A percentile compares a stretch with the other conserved stretches of the same genome.
Conservation (phyloP, 1,140 invertebrate species). For the Zophobas morio region DNA sequence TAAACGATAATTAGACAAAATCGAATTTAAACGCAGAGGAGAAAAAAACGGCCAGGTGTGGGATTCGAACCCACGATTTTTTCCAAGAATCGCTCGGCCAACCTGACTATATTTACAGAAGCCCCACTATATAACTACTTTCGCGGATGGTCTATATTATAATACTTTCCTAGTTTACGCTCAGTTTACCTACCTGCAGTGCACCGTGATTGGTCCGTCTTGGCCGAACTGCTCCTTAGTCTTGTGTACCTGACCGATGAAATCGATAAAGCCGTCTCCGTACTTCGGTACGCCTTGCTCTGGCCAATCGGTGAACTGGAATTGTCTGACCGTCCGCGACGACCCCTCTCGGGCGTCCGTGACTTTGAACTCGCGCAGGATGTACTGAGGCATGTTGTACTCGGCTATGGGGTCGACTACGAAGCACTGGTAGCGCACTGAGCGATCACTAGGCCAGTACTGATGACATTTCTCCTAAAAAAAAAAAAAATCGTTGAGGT, state of each 20-base stretch:
- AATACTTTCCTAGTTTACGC: too few species aligned
- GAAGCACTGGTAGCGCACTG: conserved; percentile 95
- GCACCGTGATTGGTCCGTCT: conserved; percentile 98
- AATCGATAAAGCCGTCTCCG: conserved; percentile 98
- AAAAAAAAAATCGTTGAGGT: conserved; percentile 7
- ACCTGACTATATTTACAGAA: too few species aligned
- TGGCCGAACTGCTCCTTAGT: conserved; percentile 99
- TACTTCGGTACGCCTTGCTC: conserved; percentile 98
- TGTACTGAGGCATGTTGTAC: conserved; percentile 99
- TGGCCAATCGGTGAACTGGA: conserved; percentile 99
- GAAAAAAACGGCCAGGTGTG: too few species aligned
- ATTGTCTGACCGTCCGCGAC: conserved; percentile 96
- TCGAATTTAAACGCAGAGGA: too few species aligned
- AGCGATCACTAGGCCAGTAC: conserved; percentile 98
- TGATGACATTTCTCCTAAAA: conserved; percentile 96
- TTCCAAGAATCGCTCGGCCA: too few species aligned
- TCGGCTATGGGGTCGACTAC: conserved; percentile 99
- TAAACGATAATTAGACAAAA: background rate
- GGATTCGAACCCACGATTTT: too few species aligned
- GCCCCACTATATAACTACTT: too few species aligned
- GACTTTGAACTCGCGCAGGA: conserved; percentile 98
- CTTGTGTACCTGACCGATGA: conserved; percentile 99
- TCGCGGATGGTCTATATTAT: too few species aligned
- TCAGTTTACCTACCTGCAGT: conserved; percentile 83
- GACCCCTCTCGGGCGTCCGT: conserved; percentile 95